Evolutionary conservation across 37 sponge, comb jelly and placozoan genomes (phyloP), one percentile per base, ranked within the genome.

Genomic region (Ianthella basta): DNA sequence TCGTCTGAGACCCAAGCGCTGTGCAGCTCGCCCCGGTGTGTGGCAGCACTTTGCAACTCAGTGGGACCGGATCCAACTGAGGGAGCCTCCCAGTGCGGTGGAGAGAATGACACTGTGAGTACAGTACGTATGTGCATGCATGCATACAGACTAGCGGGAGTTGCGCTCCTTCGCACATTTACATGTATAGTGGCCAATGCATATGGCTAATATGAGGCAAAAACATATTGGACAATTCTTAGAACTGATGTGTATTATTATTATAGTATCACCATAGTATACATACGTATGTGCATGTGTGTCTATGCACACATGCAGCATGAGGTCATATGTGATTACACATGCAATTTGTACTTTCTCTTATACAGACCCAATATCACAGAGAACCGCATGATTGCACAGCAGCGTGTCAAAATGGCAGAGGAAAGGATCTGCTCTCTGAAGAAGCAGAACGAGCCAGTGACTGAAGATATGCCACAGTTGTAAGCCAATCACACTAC

Each of bases 41-140:
- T 91, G 91, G 91, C 91, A 91, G 79, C 35, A 78, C 27, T 84
- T 54, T 37, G 79, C 83, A 3, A 60, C 60, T 21, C 80, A 83
- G 57, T 91, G 91, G 91, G 87, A 91, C 59, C 53, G 25, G 36
- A 25, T 50, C 50, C 91, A 91, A 36, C 41, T 84, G 32, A 66
- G 85, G 41, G 37, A 63, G 14, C 24, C 73, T 33, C 5, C 78
- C 1, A 3, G 13, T 8, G 24, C 78, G 40, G 78, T 24, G 15
- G 78, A 75, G 54, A 55, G 29, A 4, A 72, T 85, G 15, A 85
- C 55, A 24, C 60, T 85, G 85, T 73, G 20, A 85, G 75, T 34
- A 13, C 35, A 54, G 44, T 85, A 23, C 55, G 60, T 24, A 15
- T 39, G 41, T 50, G 20, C 73, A 55, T 70, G 21, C 60, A 25